Conservation (phyloP, 2,797 vertebrate genomes). For the Tangara arthus region DNA sequence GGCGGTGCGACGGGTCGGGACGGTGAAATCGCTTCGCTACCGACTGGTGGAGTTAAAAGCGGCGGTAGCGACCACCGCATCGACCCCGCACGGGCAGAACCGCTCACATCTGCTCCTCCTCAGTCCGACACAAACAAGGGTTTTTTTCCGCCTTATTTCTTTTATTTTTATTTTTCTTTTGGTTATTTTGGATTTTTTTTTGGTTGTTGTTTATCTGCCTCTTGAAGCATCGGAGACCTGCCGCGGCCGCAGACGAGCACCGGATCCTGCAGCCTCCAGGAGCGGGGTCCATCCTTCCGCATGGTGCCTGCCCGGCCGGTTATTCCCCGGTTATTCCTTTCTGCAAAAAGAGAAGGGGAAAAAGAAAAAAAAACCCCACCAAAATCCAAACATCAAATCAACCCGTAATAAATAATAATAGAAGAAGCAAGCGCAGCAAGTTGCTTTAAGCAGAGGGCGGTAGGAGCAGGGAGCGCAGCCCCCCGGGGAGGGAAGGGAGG, state of each 20-base stretch:
- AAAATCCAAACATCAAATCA: not conserved
- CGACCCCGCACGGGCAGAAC: not conserved
- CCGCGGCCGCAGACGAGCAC: not conserved
- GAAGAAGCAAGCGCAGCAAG: not conserved
- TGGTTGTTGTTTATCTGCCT: not conserved
- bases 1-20: not conserved
- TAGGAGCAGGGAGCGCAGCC: not conserved
- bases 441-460: not conserved
- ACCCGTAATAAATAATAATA: not conserved
- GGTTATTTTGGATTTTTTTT: not conserved
- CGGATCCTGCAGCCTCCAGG: not conserved
- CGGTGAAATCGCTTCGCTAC: not conserved
- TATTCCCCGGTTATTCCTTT: not conserved
- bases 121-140: not conserved
- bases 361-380: no score
- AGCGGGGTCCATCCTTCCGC: not conserved
- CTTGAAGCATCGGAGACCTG: not conserved
- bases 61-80: not conserved
- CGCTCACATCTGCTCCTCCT: not conserved
- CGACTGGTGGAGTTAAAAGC: not conserved
- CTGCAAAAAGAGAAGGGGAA: not conserved
- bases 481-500: not conserved
- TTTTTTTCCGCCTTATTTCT: fast-evolving
- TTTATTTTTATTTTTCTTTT: not conserved
- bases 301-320: not conserved